Conservation (phyloP, 2,113 vertebrate species). For the Edolisoma coerulescens region DNA sequence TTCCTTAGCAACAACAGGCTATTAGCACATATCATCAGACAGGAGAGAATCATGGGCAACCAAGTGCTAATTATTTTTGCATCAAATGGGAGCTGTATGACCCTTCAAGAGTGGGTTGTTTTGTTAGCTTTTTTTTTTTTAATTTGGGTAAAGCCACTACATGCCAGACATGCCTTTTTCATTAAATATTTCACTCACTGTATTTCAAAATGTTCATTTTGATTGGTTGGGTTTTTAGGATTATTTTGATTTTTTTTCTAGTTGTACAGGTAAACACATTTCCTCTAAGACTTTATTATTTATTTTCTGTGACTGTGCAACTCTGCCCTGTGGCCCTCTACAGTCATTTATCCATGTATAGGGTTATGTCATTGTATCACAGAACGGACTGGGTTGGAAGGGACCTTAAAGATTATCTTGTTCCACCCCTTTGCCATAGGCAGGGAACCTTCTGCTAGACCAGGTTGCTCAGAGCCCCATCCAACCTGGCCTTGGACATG, state of each 20-base stretch:
- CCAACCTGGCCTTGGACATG: background rate
- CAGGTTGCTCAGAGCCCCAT: background rate
- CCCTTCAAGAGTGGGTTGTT: background rate
- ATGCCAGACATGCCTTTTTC: background rate
- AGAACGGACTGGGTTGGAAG: background rate
- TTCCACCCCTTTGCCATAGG: background rate
- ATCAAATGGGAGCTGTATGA: background rate
- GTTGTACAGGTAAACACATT: background rate
- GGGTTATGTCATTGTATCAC: background rate
- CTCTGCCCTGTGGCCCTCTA: background rate
- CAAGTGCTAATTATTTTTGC: background rate
- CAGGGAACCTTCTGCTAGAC: background rate
- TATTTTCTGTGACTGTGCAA: background rate
- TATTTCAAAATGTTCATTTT: background rate
- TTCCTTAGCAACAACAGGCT: background rate
- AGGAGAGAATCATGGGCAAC: background rate
- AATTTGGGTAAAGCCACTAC: background rate
- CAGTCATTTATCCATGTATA: background rate
- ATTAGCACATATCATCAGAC: background rate
- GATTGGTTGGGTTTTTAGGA: background rate
- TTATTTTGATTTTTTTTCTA: background rate
- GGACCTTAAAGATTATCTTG: background rate
- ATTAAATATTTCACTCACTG: background rate
- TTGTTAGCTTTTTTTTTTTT: background rate
- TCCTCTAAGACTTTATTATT: background rate